Percentiles rank a stretch among this genome's conserved stretches.
These are phyloP conservation scores for Lepidocyrtinus sp. DNA, from an alignment of 2,888 invertebrate genomes.

Conservation along the genomic window DNA sequence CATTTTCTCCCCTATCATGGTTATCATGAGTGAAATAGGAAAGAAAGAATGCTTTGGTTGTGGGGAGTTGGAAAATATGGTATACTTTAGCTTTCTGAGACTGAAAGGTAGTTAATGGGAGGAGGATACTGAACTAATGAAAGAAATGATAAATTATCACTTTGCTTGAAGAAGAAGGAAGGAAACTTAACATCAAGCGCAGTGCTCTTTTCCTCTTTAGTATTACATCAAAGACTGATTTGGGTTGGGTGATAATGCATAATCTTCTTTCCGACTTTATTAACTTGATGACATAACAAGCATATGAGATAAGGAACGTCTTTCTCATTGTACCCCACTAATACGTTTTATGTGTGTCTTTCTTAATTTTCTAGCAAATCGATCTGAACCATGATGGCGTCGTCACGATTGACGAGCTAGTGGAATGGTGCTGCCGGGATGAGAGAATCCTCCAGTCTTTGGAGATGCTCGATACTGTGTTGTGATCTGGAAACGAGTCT, in stretches of 20 bases:
- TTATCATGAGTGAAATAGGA: too few species aligned
- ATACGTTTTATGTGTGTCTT: neutral
- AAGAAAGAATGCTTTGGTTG: too few species aligned
- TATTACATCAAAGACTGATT: too few species aligned
- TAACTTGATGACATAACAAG: neutral
- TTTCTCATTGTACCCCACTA: neutral
- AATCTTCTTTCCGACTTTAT: neutral
- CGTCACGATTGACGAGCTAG: conserved; percentile 85
- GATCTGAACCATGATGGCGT: conserved; percentile 86
- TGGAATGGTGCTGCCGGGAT: conserved; percentile 84
- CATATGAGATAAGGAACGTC: neutral
- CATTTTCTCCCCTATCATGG: too few species aligned
- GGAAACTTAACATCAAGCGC: too few species aligned
- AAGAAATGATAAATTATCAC: conserved; percentile 11
- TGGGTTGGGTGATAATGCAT: too few species aligned
- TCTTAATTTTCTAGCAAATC: conserved; percentile 77
- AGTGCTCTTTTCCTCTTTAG: too few species aligned
- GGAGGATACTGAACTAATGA: conserved; percentile 2
- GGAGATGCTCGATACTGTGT: conserved; percentile 82
- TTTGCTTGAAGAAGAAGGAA: neutral
- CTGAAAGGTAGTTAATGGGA: neutral
- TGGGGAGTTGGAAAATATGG: neutral
- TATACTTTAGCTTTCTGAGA: neutral
- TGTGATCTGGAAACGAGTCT: conserved; percentile 75
- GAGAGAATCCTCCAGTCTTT: conserved; percentile 81